Percentiles rank a stretch among this genome's conserved stretches.
phyloP scores from a whole-genome alignment of 2,797 vertebrate species.

The Clarias laeviceps region DNA sequence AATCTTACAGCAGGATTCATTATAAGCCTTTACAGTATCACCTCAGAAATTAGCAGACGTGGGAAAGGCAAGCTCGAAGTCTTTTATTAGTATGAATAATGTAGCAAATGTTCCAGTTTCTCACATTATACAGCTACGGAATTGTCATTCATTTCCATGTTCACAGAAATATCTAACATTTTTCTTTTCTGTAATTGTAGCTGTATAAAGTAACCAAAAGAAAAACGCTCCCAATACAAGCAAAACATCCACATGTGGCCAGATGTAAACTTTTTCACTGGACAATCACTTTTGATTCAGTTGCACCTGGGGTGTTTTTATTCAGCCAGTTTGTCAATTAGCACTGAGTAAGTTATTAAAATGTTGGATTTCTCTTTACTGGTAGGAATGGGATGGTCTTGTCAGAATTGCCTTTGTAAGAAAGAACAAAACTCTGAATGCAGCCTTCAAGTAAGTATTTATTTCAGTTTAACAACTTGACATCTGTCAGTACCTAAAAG shows the following conservation, averaged over 20 bases:
- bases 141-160: background rate
- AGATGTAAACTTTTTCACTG: background rate
- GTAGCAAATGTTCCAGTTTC: constrained; percentile 18
- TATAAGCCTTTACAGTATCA: background rate
- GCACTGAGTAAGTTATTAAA: background rate
- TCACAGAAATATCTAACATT: background rate
- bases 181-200: background rate
- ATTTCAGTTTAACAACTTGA: constrained; percentile 24
- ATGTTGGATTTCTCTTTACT: background rate
- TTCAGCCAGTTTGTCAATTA: background rate
- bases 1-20: background rate
- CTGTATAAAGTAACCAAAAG: constrained; percentile 5
- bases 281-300: background rate
- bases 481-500: background rate
- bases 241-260: background rate
- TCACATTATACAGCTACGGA: background rate
- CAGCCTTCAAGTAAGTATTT: constrained; percentile 91
- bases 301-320: background rate
- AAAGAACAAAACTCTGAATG: constrained; percentile 95
- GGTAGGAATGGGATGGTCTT: constrained; percentile 96
- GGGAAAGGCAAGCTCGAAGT: background rate
- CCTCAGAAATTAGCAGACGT: background rate
- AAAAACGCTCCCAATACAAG: background rate
- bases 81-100: constrained; percentile 4
- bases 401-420: constrained; percentile 95